These are phyloP conservation scores for Margaritifera margaritifera DNA, from an alignment of 2,888 invertebrate genomes.

Conservation along the genomic window DNA sequence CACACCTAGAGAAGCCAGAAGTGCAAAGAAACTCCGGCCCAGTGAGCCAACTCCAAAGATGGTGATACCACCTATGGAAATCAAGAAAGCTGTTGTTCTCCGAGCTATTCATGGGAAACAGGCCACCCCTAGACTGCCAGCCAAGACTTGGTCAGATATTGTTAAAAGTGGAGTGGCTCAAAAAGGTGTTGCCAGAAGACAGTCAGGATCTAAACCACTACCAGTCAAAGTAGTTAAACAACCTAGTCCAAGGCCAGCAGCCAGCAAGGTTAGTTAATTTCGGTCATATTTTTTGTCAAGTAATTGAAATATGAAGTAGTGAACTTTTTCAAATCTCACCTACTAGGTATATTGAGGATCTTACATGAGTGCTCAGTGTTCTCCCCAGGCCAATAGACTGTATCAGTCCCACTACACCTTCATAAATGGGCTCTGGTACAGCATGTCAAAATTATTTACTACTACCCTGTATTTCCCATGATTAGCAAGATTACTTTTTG, in stretches of 20 bases:
- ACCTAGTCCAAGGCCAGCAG: constrained; percentile 19
- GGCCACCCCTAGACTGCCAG: constrained; percentile 59
- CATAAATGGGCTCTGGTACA: no score
- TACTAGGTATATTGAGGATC: no score
- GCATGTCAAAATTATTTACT: no score
- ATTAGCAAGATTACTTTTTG: no score
- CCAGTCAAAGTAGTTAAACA: constrained; percentile 7
- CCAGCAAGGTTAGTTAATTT: constrained; percentile 16
- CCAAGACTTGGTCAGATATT: constrained; percentile 60
- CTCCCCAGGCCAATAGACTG: no score
- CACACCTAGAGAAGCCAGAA: constrained; percentile 2
- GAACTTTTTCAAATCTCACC: no score
- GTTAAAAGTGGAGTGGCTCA: constrained; percentile 50
- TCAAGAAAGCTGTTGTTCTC: constrained; percentile 54
- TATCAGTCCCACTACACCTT: no score
- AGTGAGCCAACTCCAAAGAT: constrained; percentile 15
- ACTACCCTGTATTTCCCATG: no score
- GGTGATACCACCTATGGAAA: constrained; percentile 39
- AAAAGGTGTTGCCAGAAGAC: constrained; percentile 31
- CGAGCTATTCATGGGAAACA: constrained; percentile 66
- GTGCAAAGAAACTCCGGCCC: constrained; percentile 14
- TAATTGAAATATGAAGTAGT: no score
- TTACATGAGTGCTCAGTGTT: no score
- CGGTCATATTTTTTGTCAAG: background rate
- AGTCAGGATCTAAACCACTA: constrained; percentile 24